Conservation (phyloP, 2,888 invertebrate species). For the Caenorhabditis macrosperma region DNA sequence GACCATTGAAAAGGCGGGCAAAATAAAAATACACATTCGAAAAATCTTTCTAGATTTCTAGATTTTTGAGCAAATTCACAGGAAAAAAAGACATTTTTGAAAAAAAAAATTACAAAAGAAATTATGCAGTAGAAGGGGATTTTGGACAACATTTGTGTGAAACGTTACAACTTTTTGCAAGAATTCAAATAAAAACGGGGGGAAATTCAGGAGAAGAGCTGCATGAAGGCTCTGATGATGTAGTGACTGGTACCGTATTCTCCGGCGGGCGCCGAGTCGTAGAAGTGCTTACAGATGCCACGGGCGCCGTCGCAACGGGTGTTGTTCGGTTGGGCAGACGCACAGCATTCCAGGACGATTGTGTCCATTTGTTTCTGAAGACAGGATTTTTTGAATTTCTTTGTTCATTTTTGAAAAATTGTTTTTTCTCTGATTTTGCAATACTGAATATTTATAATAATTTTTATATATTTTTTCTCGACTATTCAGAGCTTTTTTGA, state of each 20-base stretch:
- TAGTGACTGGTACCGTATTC: constrained; percentile 98
- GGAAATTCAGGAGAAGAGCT: constrained; percentile 55
- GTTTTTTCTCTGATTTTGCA: not conserved
- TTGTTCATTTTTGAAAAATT: no score
- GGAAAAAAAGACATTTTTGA: no score
- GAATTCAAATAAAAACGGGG: no score
- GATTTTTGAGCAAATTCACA: no score
- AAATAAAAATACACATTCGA: no score
- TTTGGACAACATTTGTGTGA: not conserved
- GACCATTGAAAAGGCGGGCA: constrained; percentile 4
- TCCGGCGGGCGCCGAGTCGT: constrained; percentile 98
- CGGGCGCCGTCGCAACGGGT: constrained; percentile 90
- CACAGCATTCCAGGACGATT: constrained; percentile 94
- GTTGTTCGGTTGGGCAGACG: constrained; percentile 80
- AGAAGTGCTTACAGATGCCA: constrained; percentile 95
- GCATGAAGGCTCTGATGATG: constrained; percentile 83
- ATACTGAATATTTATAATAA: no score
- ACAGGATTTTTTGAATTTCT: not conserved
- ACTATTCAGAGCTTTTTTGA: no score
- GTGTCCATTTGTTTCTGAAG: constrained; percentile 90
- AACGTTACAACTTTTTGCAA: no score
- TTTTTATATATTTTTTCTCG: no score
- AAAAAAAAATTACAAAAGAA: constrained; percentile 5
- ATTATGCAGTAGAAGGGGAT: not conserved
- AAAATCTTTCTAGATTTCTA: no score